These are phyloP conservation scores for Pilophorus perplexus DNA, from an alignment of 2,888 invertebrate genomes.

Conservation along the genomic window DNA sequence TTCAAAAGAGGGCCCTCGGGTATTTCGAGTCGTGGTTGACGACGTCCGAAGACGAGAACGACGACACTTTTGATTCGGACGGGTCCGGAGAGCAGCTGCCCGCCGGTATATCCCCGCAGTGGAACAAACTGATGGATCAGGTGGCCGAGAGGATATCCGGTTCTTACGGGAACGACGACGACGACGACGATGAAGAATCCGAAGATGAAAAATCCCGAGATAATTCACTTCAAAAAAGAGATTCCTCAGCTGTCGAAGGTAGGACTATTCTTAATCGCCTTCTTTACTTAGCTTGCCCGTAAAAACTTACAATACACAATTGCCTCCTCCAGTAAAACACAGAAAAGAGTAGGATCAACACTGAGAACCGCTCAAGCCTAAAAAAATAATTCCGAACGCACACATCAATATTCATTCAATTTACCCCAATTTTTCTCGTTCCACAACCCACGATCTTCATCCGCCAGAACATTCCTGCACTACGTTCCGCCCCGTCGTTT, in stretches of 20 bases:
- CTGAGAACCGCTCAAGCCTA: no score
- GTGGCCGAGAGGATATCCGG: slow-evolving; percentile 45
- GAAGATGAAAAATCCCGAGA: background rate
- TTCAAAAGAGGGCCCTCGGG: slow-evolving; percentile 41
- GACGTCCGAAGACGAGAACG: slow-evolving; percentile 41
- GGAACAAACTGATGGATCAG: slow-evolving; percentile 44
- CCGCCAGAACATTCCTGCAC: no score
- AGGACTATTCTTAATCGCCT: slow-evolving; percentile 18
- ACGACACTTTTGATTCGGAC: slow-evolving; percentile 29
- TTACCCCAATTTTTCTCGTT: no score
- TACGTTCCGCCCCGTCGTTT: no score
- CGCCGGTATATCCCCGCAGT: slow-evolving; percentile 44
- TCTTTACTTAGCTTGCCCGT: no score
- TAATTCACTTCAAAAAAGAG: slow-evolving; percentile 6
- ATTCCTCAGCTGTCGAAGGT: slow-evolving; percentile 39
- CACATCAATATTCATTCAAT: no score
- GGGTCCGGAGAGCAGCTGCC: slow-evolving; percentile 32
- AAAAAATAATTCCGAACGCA: no score
- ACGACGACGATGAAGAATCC: slow-evolving; percentile 39
- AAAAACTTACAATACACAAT: no score
- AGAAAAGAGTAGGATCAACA: no score
- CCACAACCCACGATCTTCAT: no score
- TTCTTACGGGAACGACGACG: slow-evolving; percentile 37
- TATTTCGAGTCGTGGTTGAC: slow-evolving; percentile 45
- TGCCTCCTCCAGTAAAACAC: no score